Evolutionary conservation across 2,797 vertebrate species (phyloP).

Genomic region (Poecilia picta): DNA sequence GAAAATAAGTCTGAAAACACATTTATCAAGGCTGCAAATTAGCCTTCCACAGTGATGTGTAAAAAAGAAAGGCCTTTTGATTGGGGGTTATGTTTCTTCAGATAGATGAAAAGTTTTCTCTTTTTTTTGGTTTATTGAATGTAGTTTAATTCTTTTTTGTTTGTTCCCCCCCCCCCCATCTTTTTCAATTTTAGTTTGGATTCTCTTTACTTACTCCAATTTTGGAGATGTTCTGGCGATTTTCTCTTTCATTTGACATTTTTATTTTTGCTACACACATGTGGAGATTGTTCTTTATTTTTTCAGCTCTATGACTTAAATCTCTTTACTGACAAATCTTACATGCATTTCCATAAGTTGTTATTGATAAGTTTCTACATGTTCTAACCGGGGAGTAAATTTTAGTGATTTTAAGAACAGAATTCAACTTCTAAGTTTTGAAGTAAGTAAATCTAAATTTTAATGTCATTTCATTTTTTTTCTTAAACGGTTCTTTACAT

Average conservation of each 20-base stretch:
- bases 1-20: slow-evolving; percentile 51
- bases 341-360: not conserved
- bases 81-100: slow-evolving; percentile 15
- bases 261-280: not conserved
- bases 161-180: rapidly evolving
- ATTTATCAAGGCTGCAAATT: slow-evolving; percentile 51
- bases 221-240: not conserved
- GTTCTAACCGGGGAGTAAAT: not conserved
- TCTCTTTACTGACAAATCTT: not conserved
- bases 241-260: not conserved
- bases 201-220: not conserved
- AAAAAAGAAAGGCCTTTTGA: slow-evolving; percentile 18
- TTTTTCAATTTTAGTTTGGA: not conserved
- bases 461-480: not conserved
- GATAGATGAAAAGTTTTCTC: not conserved
- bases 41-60: slow-evolving; percentile 26
- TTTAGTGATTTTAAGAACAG: not conserved
- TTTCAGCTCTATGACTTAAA: not conserved
- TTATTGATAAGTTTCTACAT: not conserved
- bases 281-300: not conserved
- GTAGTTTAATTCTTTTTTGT: not conserved
- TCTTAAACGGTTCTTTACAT: not conserved
- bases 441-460: not conserved
- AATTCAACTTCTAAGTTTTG: not conserved
- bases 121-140: not conserved